phyloP scores from a whole-genome alignment of 2,888 invertebrate genomes.

The Cyclophora punctaria region DNA sequence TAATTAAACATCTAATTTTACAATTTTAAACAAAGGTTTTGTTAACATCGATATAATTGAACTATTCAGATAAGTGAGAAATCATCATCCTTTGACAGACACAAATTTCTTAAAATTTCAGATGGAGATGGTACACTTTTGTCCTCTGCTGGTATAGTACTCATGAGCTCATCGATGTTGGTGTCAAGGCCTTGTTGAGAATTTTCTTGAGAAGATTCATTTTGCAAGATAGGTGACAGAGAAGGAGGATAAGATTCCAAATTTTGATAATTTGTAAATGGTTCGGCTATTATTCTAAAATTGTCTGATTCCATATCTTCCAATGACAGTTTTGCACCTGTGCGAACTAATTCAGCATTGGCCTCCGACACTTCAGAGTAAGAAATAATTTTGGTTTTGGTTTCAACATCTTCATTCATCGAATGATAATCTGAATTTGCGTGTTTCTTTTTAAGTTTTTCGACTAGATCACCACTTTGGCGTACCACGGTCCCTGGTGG shows the following conservation, averaged over 20 bases:
- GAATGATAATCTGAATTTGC: constrained; percentile 18
- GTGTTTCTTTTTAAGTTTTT: constrained; percentile 64
- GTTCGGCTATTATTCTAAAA: constrained; percentile 51
- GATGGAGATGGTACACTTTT: constrained; percentile 79
- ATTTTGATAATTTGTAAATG: constrained; percentile 25
- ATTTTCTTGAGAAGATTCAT: constrained; percentile 12
- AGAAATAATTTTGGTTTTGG: constrained; percentile 14
- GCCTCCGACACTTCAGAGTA: constrained; percentile 52
- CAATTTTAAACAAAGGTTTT: too few relatives aligned
- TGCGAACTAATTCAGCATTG: constrained; percentile 59
- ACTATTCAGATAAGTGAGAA: constrained; percentile 15
- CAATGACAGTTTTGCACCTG: constrained; percentile 61
- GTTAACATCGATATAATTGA: not conserved
- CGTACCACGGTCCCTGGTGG: constrained; percentile 75
- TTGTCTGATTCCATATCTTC: constrained; percentile 67
- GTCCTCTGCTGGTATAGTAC: constrained; percentile 45
- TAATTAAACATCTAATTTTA: too few relatives aligned
- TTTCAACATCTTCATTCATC: constrained; percentile 4
- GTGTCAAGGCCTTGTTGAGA: constrained; percentile 52
- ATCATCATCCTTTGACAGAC: constrained; percentile 69
- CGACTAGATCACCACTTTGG: constrained; percentile 62
- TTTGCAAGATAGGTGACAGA: not conserved
- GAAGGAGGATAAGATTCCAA: constrained; percentile 2
- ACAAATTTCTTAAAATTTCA: constrained; percentile 78
- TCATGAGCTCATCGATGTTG: constrained; percentile 46